phyloP scores from a whole-genome alignment of 2,113 vertebrate species.

The Martes martes region DNA sequence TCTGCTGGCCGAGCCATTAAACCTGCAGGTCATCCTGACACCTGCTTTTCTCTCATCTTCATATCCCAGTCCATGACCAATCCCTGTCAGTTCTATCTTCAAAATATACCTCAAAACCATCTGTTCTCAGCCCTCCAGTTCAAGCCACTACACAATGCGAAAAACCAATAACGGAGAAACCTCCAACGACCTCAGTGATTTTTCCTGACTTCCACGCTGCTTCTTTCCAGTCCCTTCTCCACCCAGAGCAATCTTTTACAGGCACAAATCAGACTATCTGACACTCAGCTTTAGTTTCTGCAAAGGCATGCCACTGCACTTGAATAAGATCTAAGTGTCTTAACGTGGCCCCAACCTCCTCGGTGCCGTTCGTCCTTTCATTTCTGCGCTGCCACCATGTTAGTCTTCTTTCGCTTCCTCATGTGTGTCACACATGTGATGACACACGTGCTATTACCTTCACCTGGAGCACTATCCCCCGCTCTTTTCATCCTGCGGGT shows the following conservation, averaged over 20 bases:
- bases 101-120: neutral
- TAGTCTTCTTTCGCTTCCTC: neutral
- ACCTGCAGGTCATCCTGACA: neutral
- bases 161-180: neutral
- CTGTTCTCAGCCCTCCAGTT: neutral
- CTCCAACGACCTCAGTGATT: neutral
- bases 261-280: neutral
- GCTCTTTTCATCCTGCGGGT: too few relatives aligned
- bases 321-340: neutral
- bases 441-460: neutral
- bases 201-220: neutral
- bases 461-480: neutral
- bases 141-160: neutral
- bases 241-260: neutral
- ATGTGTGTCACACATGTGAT: accelerated
- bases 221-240: neutral
- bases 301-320: neutral
- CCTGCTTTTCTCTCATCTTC: neutral
- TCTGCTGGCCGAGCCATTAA: neutral
- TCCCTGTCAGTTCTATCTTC: neutral
- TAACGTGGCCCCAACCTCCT: neutral
- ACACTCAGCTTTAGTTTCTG: neutral
- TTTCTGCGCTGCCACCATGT: accelerated
- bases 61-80: too few relatives aligned
- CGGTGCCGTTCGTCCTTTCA: neutral